phyloP scores from a whole-genome alignment of 2,113 vertebrate species.

The Chionomys nivalis region DNA sequence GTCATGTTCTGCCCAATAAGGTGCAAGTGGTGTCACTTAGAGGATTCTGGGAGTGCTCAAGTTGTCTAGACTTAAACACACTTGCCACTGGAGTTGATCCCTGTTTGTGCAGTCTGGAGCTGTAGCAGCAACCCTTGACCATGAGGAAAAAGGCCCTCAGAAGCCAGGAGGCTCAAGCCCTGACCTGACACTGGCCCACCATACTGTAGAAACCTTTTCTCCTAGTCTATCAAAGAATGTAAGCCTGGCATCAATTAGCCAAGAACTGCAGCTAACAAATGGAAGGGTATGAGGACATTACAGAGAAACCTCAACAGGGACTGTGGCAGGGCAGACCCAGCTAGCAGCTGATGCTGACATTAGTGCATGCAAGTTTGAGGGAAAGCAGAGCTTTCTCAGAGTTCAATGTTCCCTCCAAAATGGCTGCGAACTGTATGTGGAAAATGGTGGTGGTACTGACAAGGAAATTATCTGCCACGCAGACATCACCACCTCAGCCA shows the following conservation, averaged over 20 bases:
- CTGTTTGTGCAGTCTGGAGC: background rate
- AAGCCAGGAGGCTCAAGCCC: background rate
- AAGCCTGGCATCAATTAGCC: background rate
- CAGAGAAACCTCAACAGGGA: background rate
- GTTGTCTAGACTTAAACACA: background rate
- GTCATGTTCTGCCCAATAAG: background rate
- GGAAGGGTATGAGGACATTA: background rate
- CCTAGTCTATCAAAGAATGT: background rate
- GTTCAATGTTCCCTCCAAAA: background rate
- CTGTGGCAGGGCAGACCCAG: background rate
- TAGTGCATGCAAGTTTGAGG: background rate
- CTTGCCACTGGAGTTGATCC: background rate
- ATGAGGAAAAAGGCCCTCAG: background rate
- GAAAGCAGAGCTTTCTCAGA: background rate
- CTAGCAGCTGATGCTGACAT: background rate
- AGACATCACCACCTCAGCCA: background rate
- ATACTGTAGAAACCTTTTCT: background rate
- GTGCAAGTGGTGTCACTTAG: background rate
- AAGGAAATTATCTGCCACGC: background rate
- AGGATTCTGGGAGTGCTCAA: background rate
- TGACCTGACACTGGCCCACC: background rate
- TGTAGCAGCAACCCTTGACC: background rate
- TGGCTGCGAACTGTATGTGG: background rate
- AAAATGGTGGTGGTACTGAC: background rate
- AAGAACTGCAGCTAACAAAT: conserved; percentile 17